phyloP scores from a whole-genome alignment of 2,797 vertebrate species.

The Chaenodraco wilsoni region DNA sequence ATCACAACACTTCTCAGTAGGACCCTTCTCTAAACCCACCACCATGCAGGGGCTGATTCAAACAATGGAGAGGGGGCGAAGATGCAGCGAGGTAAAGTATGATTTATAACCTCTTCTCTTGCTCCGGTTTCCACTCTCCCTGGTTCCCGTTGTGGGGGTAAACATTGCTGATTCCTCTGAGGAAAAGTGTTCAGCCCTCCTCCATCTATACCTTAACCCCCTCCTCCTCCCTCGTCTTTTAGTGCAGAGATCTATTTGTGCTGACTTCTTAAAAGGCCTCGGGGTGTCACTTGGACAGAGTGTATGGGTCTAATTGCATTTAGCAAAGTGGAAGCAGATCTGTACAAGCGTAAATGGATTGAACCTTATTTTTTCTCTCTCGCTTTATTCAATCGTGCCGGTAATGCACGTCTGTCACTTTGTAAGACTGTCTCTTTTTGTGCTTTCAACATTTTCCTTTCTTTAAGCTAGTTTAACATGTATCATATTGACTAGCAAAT shows the following conservation, averaged over 20 bases:
- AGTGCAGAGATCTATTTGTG: conserved; percentile 65
- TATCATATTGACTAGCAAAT: conserved; percentile 30
- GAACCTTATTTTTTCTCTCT: conserved; percentile 23
- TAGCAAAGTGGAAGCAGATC: conserved; percentile 66
- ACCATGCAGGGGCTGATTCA: conserved; percentile 15
- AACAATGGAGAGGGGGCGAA: conserved; percentile 22
- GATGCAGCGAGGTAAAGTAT: conserved; percentile 47
- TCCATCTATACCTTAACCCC: conserved; percentile 17
- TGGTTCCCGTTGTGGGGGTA: conserved; percentile 42
- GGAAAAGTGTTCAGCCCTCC: conserved; percentile 33
- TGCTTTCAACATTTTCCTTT: conserved; percentile 55
- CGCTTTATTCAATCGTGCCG: conserved; percentile 50
- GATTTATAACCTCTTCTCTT: conserved; percentile 64
- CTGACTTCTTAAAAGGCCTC: conserved; percentile 73
- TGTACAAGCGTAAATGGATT: conserved; percentile 65
- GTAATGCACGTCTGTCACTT: conserved; percentile 53
- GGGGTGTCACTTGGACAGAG: conserved; percentile 65
- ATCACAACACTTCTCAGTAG: conserved; percentile 43
- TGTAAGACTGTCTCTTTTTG: conserved; percentile 42
- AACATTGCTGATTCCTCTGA: conserved; percentile 63
- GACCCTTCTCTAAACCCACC: conserved; percentile 26
- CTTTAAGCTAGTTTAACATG: conserved; percentile 38
- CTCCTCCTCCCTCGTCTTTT: conserved; percentile 22
- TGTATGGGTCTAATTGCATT: conserved; percentile 66
- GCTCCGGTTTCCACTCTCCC: conserved; percentile 45